Evolutionary conservation across 2,797 vertebrate species (phyloP).

Genomic region (Acrossocheilus fasciatus): DNA sequence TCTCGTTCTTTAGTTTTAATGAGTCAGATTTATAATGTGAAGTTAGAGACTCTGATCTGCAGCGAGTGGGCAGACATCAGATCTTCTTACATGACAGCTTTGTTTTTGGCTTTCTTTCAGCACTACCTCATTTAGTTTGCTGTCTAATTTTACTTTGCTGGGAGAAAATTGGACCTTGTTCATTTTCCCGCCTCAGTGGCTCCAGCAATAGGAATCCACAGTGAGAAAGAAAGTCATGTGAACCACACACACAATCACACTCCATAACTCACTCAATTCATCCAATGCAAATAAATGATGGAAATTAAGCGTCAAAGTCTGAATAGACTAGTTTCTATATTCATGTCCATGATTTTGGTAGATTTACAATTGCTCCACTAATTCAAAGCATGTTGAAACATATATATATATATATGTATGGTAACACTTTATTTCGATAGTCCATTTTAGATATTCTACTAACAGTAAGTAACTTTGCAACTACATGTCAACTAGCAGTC

Average conservation of each 20-base stretch:
- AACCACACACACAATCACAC: neutral
- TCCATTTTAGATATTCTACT: too few species aligned
- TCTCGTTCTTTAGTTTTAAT: neutral
- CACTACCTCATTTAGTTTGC: constrained; percentile 3
- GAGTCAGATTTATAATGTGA: constrained; percentile 3
- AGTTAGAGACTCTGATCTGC: neutral
- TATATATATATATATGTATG: neutral
- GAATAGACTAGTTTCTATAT: neutral
- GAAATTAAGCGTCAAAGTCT: neutral
- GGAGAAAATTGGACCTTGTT: constrained; percentile 33
- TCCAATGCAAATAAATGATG: neutral
- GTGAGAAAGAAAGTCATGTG: neutral
- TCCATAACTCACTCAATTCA: neutral
- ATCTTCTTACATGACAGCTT: neutral
- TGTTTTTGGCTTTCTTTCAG: constrained; percentile 9
- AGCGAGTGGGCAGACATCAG: neutral
- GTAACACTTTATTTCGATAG: too few species aligned
- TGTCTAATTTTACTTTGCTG: constrained; percentile 27
- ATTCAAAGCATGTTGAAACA: neutral
- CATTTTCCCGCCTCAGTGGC: constrained; percentile 26
- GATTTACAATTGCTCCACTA: neutral
- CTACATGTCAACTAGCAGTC: too few species aligned
- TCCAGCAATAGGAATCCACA: constrained; percentile 5
- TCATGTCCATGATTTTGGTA: neutral
- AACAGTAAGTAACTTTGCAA: too few species aligned